Evolutionary conservation across 2,113 vertebrate species (phyloP), one percentile per base, ranked within the genome.

Genomic region (Otis tarda): DNA sequence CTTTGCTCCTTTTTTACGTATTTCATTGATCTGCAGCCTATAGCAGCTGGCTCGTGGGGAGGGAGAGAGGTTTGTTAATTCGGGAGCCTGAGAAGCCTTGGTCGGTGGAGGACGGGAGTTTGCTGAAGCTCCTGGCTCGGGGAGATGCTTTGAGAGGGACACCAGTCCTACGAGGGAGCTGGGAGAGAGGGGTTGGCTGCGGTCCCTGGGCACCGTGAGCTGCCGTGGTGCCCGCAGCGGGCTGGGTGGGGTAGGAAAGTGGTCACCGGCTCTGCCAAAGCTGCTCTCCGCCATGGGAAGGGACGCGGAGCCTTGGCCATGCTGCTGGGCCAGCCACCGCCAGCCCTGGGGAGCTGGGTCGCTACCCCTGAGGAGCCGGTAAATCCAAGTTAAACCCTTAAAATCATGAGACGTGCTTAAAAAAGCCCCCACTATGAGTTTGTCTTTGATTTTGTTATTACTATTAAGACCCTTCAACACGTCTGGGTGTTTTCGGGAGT

Each of bases 1-100:
- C 49, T 83, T 95, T 89, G 93, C 76, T 92, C 82, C 70, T 74
- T 89, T 89, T 79, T 59, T 24, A 83, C 87, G 87, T 76, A 6
- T 93, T 93, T 49, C 49, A 55, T 89, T 89, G 92, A 86, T 91
- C 59, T 0, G 1, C 10, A 89, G 63, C 71, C 92, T 52, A 12
- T 6, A 55, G 92, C 57, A 52, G 50, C 6, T 77, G 87, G 87
- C 81, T 93, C 39, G 3, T 3, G 14, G 53, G 14, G 53, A 55
- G 73, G 73, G 73, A 31, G 79, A 19, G 10, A 35, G 35, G 20
- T 67, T 94, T 64, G 57, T 87, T 86, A n/a, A 69, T 52, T 55
- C 52, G 24, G 74, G 74, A 73, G 74, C 28, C 47, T 41, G 77
- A 61, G 68, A 31, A 80, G 73, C 22, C 35, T 59, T 6, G 5